phyloP scores from a whole-genome alignment of 2,797 vertebrate species.

The Propithecus deckenii region DNA sequence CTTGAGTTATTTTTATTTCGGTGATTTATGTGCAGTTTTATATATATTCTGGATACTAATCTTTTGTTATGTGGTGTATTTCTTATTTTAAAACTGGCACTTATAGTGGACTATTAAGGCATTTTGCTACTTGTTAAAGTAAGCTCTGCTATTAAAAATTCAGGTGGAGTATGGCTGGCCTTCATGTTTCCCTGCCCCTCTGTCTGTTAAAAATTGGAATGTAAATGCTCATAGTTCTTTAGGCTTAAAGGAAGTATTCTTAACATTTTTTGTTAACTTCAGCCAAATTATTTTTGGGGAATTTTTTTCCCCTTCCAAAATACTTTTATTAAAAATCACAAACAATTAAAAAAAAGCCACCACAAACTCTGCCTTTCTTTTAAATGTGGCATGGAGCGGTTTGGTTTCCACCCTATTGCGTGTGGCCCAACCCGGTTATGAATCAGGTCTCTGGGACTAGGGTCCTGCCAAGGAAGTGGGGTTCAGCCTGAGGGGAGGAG shows the following conservation, averaged over 20 bases:
- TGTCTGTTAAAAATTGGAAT: not conserved
- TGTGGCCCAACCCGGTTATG: conserved; percentile 68
- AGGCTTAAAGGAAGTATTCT: not conserved
- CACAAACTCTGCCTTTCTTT: conserved; percentile 67
- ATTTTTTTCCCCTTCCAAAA: conserved; percentile 54
- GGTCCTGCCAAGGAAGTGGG: conserved; percentile 37
- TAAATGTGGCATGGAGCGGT: conserved; percentile 67
- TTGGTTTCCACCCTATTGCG: conserved; percentile 76
- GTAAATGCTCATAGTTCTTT: not conserved
- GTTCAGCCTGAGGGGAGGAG: not conserved
- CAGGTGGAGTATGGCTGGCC: not conserved
- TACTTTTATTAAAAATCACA: conserved; percentile 62
- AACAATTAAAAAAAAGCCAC: conserved; percentile 40
- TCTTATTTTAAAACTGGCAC: not conserved
- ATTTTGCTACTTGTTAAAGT: not conserved
- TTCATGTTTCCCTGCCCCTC: not conserved
- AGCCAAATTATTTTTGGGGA: not conserved
- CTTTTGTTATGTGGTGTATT: not conserved
- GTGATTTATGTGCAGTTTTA: not conserved
- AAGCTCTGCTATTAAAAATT: not conserved
- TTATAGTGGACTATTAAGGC: not conserved
- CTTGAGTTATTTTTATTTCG: not conserved
- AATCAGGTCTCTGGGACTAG: conserved; percentile 44
- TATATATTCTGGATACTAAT: not conserved
- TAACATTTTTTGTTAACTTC: not conserved